Evolutionary conservation across 1,140 invertebrate genomes (phyloP), one percentile per base, ranked within the genome.

Genomic region (Aphelinus atriplicis): DNA sequence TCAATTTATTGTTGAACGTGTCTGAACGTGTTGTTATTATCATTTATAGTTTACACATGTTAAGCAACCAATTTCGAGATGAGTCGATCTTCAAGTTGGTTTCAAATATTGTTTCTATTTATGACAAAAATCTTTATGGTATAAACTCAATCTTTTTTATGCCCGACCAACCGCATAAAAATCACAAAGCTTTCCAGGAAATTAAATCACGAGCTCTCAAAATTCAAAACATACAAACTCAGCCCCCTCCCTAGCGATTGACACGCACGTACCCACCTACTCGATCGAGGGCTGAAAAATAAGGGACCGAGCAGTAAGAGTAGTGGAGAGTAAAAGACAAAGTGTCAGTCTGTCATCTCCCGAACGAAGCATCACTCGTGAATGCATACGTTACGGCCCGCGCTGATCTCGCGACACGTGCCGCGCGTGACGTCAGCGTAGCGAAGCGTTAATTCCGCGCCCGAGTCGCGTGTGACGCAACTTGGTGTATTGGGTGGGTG

Each of bases 371-470:
- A 67, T 73, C 56, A 56, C 71, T 51, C 7, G 7, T 65, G 1
- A 26, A 66, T 66, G 50, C 46, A 66, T 67, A 57, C 64, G 56
- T 68, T 67, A 50, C 42, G 26, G 26, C 26, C 26, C 26, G 26
- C 26, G 26, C 26, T 26, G 26, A 26, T 26, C 26, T 26, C n/a
- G 65, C 45, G 73, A n/a, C 73, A 70, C 66, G 66, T 75, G 73
- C 6, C 73, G 53, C 73, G 56, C 26, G 26, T 26, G 26, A 26
- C 26, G 26, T 26, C 26, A 26, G 26, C 26, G 26, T 26, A 70
- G 66, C 67, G 57, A 64, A 70, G 60, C 66, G 42, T 75, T 63
- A 75, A 75, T 75, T 70, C 66, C 56, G 43, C 55, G 47, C 62
- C 46, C 45, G 48, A 53, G 7, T 53, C 64, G 10, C 60, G 64